These are phyloP conservation scores for Drosophila setosimentum DNA, from an alignment of 2,888 invertebrate species.

Conservation along the genomic window DNA sequence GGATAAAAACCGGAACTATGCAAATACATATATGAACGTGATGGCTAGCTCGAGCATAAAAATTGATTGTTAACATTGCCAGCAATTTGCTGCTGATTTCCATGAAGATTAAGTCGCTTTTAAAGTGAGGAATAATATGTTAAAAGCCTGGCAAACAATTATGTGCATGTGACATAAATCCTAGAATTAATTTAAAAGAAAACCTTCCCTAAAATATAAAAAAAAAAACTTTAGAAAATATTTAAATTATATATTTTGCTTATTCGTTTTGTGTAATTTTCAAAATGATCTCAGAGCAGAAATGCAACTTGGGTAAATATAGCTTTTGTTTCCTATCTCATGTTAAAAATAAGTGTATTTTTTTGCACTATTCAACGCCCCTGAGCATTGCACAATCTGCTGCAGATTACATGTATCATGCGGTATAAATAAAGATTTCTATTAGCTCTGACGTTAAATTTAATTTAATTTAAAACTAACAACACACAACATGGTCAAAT, in stretches of 20 bases:
- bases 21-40: conserved; percentile 16
- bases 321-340: conserved; percentile 4
- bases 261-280: neutral
- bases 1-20: conserved; percentile 46
- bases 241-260: neutral
- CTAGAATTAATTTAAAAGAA: conserved; percentile 9
- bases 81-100: conserved; percentile 67
- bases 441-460: conserved; percentile 73
- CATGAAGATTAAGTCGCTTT: conserved; percentile 54
- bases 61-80: conserved; percentile 73
- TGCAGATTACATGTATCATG: conserved; percentile 36
- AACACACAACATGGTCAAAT: conserved; percentile 56
- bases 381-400: conserved; percentile 1
- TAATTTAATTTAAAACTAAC: conserved; percentile 76
- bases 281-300: neutral
- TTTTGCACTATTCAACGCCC: conserved; percentile 12
- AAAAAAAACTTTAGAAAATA: neutral
- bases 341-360: neutral
- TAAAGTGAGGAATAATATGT: conserved; percentile 43
- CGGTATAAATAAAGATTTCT: conserved; percentile 61
- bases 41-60: conserved; percentile 29
- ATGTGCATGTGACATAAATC: conserved; percentile 17
- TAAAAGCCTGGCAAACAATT: conserved; percentile 15
- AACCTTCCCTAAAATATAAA: neutral
- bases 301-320: conserved; percentile 8